Base-by-base conservation (phyloP, 2,888 invertebrate species). In the Punctoribates punctum region DNA sequence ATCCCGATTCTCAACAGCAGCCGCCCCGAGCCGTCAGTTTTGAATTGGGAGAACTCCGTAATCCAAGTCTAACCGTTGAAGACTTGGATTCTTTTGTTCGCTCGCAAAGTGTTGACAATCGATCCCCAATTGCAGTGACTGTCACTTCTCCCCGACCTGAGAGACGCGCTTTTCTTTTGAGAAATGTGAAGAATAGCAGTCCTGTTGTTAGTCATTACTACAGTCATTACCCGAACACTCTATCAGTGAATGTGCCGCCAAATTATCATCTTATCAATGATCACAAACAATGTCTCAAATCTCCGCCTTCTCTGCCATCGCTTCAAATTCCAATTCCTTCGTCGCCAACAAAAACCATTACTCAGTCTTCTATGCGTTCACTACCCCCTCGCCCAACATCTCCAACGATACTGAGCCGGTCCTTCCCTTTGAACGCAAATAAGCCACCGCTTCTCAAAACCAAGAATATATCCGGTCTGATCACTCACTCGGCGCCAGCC, bases 371-470 rank as follows among this genome's bases (percentile, higher is more conserved):
- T 23, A 27, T 75, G 13, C 75, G 76, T 48, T 42, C 75, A 42
- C 27, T 38, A n/a, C 73, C 72, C 23, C 60, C 77, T 13, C 75
- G 67, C 46, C 48, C 75, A 38, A 60, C 74, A 27, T 57, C 77
- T 73, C 57, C 75, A 54, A 57, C 51, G 34, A 51, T 57, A 51
- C 77, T 77, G 62, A 54, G 73, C 15, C 81, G 81, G 75, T 82
- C 82, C n/a, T 80, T 82, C 8, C 80, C 81, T 80, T 81, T 27
- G 83, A 92, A 83, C 81, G 11, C 80, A 80, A 80, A 81, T 20
- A 83, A 92, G 83, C 93, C 93, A 77, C 93, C 92, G 11, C 86
- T 94, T 75, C 86, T 90, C 73, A 93, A 93, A 84, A 91, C 91
- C 81, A 88, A 91, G 73, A 81, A 82, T 70, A 76, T 81, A 20